Conservation (phyloP, 2,113 vertebrate species). For the Syngnathus floridae region DNA sequence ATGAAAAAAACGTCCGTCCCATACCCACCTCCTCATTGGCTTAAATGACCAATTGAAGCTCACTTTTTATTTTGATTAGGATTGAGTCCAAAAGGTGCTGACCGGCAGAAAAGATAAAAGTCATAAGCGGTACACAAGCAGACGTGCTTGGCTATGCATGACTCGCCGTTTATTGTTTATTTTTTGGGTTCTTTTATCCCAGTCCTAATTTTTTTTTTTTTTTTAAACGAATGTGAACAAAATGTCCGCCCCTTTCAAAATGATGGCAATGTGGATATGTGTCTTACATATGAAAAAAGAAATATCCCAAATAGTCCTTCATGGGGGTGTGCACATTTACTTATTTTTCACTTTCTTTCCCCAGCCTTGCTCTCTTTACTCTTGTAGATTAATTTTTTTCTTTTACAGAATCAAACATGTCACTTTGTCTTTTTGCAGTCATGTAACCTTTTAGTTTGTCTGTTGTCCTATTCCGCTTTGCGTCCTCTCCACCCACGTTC, state of each 20-base stretch:
- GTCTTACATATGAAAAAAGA: constrained; percentile 53
- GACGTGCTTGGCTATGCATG: constrained; percentile 70
- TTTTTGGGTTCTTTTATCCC: constrained; percentile 38
- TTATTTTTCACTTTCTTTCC: background rate
- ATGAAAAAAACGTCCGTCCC: constrained; percentile 37
- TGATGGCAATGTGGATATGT: constrained; percentile 54
- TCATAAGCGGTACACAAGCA: constrained; percentile 30
- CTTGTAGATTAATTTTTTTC: background rate
- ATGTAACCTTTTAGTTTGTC: constrained; percentile 80
- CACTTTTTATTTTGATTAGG: background rate
- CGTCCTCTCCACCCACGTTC: constrained; percentile 40
- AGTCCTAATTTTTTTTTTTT: constrained; percentile 6
- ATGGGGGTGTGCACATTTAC: constrained; percentile 19
- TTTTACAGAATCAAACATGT: background rate
- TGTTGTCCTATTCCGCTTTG: constrained; percentile 66
- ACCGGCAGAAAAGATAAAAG: constrained; percentile 37
- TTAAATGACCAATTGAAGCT: background rate
- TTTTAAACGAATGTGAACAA: constrained; percentile 23
- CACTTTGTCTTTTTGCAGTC: constrained; percentile 48
- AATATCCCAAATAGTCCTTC: constrained; percentile 42
- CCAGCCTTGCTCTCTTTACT: background rate
- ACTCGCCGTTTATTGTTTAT: constrained; percentile 9
- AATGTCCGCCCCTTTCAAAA: constrained; percentile 43
- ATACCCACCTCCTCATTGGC: constrained; percentile 10
- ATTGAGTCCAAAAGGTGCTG: constrained; percentile 47